phyloP scores from a whole-genome alignment of 2,797 vertebrate genomes.

The Novumbra hubbsi region DNA sequence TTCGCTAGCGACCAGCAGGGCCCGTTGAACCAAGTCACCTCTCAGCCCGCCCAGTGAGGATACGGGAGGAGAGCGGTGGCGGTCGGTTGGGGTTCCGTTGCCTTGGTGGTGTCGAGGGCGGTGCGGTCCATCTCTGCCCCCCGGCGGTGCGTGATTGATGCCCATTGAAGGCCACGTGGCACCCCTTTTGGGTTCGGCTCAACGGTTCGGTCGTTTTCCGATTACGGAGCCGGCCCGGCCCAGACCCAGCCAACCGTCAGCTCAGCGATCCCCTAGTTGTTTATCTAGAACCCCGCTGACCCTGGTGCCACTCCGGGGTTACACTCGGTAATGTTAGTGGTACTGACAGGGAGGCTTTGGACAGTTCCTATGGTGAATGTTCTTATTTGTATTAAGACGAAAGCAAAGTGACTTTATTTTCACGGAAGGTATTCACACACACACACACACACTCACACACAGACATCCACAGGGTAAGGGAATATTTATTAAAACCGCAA shows the following conservation, averaged over 20 bases:
- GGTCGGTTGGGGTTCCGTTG: too few relatives aligned
- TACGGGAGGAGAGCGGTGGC: too few relatives aligned
- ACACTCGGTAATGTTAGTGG: not conserved
- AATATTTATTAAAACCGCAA: not conserved
- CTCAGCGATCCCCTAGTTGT: not conserved
- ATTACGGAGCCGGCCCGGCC: not conserved
- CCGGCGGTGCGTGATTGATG: conserved; percentile 44
- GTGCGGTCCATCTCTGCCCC: not conserved
- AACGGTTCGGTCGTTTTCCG: not conserved
- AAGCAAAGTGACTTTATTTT: conserved; percentile 1
- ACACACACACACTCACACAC: conserved; percentile 5
- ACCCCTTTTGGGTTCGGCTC: conserved; percentile 20
- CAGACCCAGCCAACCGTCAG: not conserved
- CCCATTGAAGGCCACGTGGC: conserved; percentile 49
- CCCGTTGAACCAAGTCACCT: conserved; percentile 24
- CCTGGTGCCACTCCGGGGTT: conserved; percentile 26
- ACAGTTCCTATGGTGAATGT: not conserved
- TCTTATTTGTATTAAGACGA: not conserved
- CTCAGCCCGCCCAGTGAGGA: not conserved
- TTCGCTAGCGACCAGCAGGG: not conserved
- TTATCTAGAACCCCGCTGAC: conserved; percentile 41
- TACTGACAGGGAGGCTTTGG: not conserved
- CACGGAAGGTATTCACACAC: not conserved
- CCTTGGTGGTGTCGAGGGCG: too few relatives aligned
- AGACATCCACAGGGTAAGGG: not conserved